Evolutionary conservation across 2,888 invertebrate species (phyloP), one percentile per base, ranked within the genome.

Genomic region (Parapristionchus giblindavisi): DNA sequence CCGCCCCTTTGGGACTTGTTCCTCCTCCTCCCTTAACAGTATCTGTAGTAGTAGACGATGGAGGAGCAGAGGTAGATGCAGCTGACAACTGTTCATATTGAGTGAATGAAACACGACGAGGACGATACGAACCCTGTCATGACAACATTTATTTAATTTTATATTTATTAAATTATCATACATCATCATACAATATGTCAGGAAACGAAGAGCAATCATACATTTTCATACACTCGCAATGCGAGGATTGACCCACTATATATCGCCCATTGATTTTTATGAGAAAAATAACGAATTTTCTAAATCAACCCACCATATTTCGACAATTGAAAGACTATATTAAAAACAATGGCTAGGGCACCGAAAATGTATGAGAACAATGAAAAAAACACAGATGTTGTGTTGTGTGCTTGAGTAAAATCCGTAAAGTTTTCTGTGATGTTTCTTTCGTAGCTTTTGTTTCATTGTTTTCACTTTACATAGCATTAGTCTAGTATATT

Each of bases 101-200:
- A 5, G 68, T 51, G 68, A 70, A 70, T 24, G 68, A 70, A 17
- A 70, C 34, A 17, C 54, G 17, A 17, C 70, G 34, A 34, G 52
- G 70, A 14, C 70, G 11, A 14, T 68, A 68, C 24, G 6, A 5
- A 8, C 51, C 66, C 29, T 56, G 24, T 24, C 48, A 48, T 14
- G 48, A 21, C 14, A 21, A 48, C 11, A 14, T 24, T 21, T 36
- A 40, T 63, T 1, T n/a, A 34, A 21, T 14, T 36, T 17, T 1
- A 29, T 1, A 21, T 5, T 32, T 21, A 29, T n/a, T 36, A 38
- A 43, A 24, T 38, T 32, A 2, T 43, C 63, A 24, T 36, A 11
- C 21, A 14, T 21, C 48, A n/a, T n/a, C n/a, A n/a, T n/a, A n/a
- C n/a, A n/a, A n/a, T n/a, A n/a, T n/a, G n/a, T n/a, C n/a, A n/a